Evolutionary conservation across 2,888 invertebrate genomes (phyloP).

Genomic region (Asteroscopus sphinx): DNA sequence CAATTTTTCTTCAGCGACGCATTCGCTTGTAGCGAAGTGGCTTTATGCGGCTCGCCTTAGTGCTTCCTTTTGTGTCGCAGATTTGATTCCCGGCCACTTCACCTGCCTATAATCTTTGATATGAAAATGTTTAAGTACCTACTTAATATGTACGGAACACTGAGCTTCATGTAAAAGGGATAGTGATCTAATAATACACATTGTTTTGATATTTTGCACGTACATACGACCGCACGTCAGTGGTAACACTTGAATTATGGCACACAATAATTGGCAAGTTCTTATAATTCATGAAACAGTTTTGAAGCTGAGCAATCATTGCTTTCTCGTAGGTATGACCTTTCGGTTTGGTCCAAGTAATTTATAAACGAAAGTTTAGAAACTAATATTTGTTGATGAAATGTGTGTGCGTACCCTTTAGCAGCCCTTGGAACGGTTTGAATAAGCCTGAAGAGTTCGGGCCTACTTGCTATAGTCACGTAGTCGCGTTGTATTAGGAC

Average conservation of each 20-base stretch:
- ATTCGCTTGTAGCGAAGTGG: conserved; percentile 52
- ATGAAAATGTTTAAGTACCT: conserved; percentile 53
- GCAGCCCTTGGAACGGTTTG: conserved; percentile 24
- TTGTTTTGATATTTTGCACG: conserved; percentile 21
- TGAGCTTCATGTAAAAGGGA: conserved; percentile 35
- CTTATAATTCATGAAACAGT: too few species aligned
- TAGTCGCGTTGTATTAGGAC: too few species aligned
- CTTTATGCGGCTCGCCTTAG: conserved; percentile 47
- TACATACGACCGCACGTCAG: conserved; percentile 14
- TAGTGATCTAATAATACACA: conserved; percentile 27
- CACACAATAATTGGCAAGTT: too few species aligned
- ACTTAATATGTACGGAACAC: conserved; percentile 43
- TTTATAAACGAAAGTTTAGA: conserved; percentile 21
- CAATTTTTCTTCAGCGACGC: conserved; percentile 34
- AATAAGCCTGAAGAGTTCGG: conserved; percentile 22
- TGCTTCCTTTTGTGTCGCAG: conserved; percentile 61
- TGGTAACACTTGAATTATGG: too few species aligned
- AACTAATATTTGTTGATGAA: conserved; percentile 29
- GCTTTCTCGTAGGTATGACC: conserved; percentile 15
- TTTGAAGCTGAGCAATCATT: too few species aligned
- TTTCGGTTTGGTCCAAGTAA: conserved; percentile 9
- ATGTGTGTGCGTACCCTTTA: conserved; percentile 20
- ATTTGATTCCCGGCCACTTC: conserved; percentile 62
- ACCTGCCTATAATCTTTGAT: conserved; percentile 48
- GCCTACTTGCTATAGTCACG: too few species aligned